Percentiles rank a stretch among this genome's conserved stretches.
Conservation (phyloP, 2,113 vertebrate genomes). For the Rhabdomys dilectus region DNA sequence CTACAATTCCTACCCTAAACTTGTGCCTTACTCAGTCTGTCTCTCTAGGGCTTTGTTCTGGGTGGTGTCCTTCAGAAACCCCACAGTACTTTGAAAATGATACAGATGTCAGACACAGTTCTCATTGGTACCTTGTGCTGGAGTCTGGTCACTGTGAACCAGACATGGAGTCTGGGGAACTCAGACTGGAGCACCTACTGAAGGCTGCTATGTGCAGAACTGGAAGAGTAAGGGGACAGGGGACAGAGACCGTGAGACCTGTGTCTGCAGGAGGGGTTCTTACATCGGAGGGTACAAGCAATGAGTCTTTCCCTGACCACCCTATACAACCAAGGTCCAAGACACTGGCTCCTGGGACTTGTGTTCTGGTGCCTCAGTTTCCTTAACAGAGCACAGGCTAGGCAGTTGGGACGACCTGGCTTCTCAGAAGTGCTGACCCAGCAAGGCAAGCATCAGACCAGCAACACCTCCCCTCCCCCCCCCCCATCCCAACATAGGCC, state of each 20-base stretch:
- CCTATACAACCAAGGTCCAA: neutral
- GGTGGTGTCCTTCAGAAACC: neutral
- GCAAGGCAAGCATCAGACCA: conserved; percentile 71
- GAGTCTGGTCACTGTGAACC: neutral
- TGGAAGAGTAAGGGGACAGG: neutral
- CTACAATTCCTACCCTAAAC: neutral
- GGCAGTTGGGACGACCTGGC: conserved; percentile 32
- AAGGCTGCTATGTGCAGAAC: neutral
- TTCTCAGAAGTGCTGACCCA: conserved; percentile 84
- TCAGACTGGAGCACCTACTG: neutral
- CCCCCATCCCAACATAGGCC: conserved; percentile 72
- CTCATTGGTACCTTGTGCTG: neutral
- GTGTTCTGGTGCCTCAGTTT: conserved; percentile 54
- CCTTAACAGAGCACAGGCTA: neutral
- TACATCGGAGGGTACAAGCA: neutral
- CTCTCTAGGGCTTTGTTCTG: neutral
- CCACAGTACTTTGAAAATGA: neutral
- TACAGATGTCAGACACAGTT: neutral
- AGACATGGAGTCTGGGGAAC: neutral
- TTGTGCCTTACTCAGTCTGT: neutral
- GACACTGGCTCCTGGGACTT: neutral
- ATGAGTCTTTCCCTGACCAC: neutral
- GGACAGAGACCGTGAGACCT: neutral
- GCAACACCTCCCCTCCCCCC: neutral
- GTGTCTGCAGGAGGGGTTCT: neutral